Conservation (phyloP, 2,113 vertebrate genomes). For the Riparia riparia region DNA sequence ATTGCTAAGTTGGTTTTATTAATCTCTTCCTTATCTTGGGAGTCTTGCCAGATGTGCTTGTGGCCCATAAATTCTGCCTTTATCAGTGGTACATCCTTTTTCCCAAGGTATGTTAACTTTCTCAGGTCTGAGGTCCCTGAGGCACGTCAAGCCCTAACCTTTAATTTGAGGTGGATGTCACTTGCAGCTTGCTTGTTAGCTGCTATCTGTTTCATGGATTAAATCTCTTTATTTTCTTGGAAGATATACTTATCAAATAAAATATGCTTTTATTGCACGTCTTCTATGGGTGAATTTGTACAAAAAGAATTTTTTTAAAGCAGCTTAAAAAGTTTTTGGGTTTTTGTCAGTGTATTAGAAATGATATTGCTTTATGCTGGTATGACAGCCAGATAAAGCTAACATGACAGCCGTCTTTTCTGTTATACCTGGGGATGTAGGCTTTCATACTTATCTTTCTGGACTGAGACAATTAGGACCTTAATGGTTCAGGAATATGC, state of each 20-base stretch:
- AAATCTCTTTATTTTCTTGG: background rate
- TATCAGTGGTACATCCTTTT: background rate
- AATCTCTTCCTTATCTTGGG: background rate
- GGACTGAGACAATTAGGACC: background rate
- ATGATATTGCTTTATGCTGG: background rate
- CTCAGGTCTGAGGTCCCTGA: background rate
- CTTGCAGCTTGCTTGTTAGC: background rate
- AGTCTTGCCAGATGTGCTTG: too few species aligned
- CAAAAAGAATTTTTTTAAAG: background rate
- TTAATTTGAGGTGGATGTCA: background rate
- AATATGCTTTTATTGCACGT: background rate
- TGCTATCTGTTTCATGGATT: background rate
- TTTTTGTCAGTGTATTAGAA: background rate
- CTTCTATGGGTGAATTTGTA: background rate
- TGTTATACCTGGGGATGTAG: background rate
- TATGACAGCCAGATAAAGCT: background rate
- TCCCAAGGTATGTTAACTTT: background rate
- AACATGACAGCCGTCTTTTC: background rate
- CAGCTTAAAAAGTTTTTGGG: accelerated
- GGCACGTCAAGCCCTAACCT: accelerated
- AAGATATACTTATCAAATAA: background rate
- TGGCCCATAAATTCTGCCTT: background rate
- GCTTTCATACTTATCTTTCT: background rate
- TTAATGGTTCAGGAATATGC: background rate
- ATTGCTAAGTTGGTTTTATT: background rate